phyloP scores from a whole-genome alignment of 2,888 invertebrate species.

The Geotrupes spiniger region DNA sequence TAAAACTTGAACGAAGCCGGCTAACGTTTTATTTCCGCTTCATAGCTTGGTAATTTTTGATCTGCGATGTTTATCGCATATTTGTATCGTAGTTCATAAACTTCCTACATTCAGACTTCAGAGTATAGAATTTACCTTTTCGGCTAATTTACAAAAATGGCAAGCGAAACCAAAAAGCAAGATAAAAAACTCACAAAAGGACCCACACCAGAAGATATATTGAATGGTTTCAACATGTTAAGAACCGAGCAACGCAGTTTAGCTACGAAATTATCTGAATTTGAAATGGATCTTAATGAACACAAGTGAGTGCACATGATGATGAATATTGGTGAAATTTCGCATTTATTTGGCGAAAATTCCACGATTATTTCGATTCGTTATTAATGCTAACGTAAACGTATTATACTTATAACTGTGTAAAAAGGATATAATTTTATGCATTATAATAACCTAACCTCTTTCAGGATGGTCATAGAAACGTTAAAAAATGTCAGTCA shows the following conservation, averaged over 20 bases:
- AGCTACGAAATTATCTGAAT: slow-evolving; percentile 84
- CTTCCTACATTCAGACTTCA: too few species aligned
- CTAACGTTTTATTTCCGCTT: too few species aligned
- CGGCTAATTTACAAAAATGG: slow-evolving; percentile 39
- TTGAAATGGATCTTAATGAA: slow-evolving; percentile 93
- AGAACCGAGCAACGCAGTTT: slow-evolving; percentile 84
- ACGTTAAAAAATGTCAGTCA: slow-evolving; percentile 83
- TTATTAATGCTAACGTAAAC: too few species aligned
- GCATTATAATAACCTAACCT: too few species aligned
- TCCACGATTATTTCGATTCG: too few species aligned
- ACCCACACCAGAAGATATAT: slow-evolving; percentile 73
- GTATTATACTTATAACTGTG: too few species aligned
- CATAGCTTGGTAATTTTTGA: not conserved
- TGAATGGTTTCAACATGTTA: slow-evolving; percentile 82
- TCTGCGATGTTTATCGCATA: not conserved
- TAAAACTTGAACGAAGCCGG: too few species aligned
- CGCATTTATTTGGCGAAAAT: too few species aligned
- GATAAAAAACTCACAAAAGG: slow-evolving; percentile 51
- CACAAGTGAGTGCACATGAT: slow-evolving; percentile 72
- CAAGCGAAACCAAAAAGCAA: slow-evolving; percentile 44
- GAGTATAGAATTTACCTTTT: too few species aligned
- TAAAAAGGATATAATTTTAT: too few species aligned
- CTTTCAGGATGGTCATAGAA: slow-evolving; percentile 86
- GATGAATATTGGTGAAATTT: not conserved
- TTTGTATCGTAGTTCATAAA: too few species aligned